Conservation (phyloP, 2,888 invertebrate species). For the Hecatera dysodea region DNA sequence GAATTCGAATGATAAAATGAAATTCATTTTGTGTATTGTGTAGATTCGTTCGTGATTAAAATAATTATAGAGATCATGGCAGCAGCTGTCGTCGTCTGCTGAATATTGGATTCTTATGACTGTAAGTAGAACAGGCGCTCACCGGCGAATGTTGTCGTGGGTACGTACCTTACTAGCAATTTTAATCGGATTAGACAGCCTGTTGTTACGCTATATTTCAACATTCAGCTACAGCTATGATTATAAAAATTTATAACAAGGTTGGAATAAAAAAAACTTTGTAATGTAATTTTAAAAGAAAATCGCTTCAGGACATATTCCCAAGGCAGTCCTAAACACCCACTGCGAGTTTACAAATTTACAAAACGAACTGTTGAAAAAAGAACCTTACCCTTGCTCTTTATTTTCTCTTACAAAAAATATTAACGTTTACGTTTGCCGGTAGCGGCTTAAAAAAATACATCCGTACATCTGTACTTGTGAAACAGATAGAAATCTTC, state of each 20-base stretch:
- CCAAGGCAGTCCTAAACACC: neutral
- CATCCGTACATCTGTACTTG: neutral
- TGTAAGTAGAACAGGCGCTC: neutral
- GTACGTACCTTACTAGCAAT: neutral
- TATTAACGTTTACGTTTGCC: neutral
- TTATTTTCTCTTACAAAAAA: constrained; percentile 23
- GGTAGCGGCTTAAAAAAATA: constrained; percentile 24
- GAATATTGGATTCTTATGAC: constrained; percentile 31
- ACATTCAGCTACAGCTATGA: neutral
- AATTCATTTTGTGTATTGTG: neutral
- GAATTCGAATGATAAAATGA: neutral
- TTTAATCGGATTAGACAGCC: neutral
- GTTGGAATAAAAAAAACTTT: neutral
- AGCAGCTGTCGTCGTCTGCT: neutral
- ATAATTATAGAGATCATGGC: constrained; percentile 14
- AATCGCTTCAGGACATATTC: neutral
- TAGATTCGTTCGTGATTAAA: neutral
- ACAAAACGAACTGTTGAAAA: neutral
- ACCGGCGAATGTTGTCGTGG: constrained; percentile 4
- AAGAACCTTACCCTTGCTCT: constrained; percentile 2
- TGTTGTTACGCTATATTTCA: neutral
- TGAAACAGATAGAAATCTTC: neutral
- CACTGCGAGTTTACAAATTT: constrained; percentile 8
- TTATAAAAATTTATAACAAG: neutral
- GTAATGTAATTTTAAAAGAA: neutral